A percentile compares a stretch with the other conserved stretches of the same genome.
Conservation (phyloP, 2,888 invertebrate species). For the Rotaria magnacalcarata region DNA sequence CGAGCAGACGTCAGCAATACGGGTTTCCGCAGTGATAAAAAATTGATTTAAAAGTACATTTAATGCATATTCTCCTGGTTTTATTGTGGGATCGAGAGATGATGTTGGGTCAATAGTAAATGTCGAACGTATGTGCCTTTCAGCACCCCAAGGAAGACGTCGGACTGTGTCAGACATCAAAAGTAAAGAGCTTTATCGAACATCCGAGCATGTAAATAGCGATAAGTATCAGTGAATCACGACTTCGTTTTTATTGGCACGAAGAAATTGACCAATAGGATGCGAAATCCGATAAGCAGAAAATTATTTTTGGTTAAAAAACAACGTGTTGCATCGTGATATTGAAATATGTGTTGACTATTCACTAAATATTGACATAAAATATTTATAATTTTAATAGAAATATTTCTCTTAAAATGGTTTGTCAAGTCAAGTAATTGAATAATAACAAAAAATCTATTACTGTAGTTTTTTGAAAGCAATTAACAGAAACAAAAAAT, state of each 20-base stretch:
- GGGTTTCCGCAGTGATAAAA: conserved; percentile 76
- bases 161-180: background rate
- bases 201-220: background rate
- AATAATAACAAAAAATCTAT: too few relatives aligned
- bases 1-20: conserved; percentile 14
- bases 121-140: conserved; percentile 5
- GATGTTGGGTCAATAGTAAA: background rate
- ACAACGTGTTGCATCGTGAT: too few relatives aligned
- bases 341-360: too few relatives aligned
- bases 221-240: background rate
- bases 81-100: conserved; percentile 46
- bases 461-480: too few relatives aligned
- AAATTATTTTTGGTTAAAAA: too few relatives aligned
- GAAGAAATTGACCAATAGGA: background rate
- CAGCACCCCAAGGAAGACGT: conserved; percentile 11
- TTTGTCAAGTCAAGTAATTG: too few relatives aligned
- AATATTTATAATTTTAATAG: too few relatives aligned
- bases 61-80: conserved; percentile 85
- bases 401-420: too few relatives aligned
- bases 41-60: conserved; percentile 89
- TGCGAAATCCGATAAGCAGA: background rate
- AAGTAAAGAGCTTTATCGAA: background rate
- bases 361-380: too few relatives aligned
- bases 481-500: too few relatives aligned
- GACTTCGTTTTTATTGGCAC: background rate